Evolutionary conservation across 2,888 invertebrate genomes (phyloP).

Genomic region (Scaptomyza parva): DNA sequence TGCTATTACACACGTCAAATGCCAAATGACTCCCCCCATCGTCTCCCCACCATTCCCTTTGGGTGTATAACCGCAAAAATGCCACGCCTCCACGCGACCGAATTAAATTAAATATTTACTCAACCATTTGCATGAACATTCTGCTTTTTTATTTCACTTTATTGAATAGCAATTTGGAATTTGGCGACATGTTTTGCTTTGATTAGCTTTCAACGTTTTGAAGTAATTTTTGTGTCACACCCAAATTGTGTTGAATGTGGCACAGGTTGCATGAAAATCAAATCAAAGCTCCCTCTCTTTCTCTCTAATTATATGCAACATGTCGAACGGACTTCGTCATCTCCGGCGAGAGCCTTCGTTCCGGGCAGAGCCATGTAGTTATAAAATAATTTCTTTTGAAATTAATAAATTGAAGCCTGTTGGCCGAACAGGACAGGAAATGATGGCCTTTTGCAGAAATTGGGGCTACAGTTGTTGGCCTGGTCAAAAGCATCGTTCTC

Average conservation of each 20-base stretch:
- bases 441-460: conserved; percentile 55
- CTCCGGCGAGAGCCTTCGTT: too few relatives aligned
- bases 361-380: conserved; percentile 51
- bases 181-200: conserved; percentile 71
- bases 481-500: conserved; percentile 7
- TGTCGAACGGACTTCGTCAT: conserved; percentile 36
- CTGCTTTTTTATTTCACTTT: conserved; percentile 52
- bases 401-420: conserved; percentile 78
- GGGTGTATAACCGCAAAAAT: conserved; percentile 51
- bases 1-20: conserved; percentile 78
- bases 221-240: conserved; percentile 58
- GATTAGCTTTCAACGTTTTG: conserved; percentile 73
- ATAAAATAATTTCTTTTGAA: conserved; percentile 75
- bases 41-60: conserved; percentile 18
- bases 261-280: neutral
- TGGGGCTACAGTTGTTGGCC: conserved; percentile 29
- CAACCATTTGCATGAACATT: conserved; percentile 74
- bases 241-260: conserved; percentile 27
- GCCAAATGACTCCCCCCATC: conserved; percentile 52
- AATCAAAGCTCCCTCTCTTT: too few relatives aligned
- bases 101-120: conserved; percentile 81
- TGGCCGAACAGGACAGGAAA: conserved; percentile 59
- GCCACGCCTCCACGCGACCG: conserved; percentile 38
- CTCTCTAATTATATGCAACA: conserved; percentile 74
- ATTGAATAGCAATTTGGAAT: conserved; percentile 62